Conservation (phyloP, 2,797 vertebrate genomes). For the Dicrostonyx torquatus region DNA sequence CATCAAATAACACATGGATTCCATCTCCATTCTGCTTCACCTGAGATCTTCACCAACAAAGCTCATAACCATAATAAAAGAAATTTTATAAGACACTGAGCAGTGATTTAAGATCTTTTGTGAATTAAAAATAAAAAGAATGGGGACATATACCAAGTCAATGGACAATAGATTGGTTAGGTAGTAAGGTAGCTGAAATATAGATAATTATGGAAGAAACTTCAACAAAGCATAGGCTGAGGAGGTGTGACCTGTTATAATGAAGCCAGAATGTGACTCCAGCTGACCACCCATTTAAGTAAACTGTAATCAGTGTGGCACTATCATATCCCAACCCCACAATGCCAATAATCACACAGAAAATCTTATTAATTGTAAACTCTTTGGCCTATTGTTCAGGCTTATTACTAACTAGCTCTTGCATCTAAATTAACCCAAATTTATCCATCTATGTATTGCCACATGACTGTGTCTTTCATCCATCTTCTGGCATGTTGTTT, state of each 20-base stretch:
- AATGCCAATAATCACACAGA: no score
- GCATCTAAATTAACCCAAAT: no score
- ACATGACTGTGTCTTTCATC: no score
- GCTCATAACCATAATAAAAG: neutral
- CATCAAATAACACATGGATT: neutral
- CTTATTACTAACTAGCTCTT: no score
- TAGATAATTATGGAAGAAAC: neutral
- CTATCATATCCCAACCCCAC: no score
- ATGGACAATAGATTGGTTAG: neutral
- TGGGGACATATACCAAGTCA: neutral
- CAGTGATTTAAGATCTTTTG: neutral
- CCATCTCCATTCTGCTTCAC: neutral
- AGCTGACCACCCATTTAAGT: neutral
- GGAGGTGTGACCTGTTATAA: neutral
- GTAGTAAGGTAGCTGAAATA: neutral
- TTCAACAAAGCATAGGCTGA: neutral
- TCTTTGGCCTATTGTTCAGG: no score
- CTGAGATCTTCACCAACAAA: neutral
- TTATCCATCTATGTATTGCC: no score
- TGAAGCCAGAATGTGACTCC: neutral
- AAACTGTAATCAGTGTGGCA: neutral
- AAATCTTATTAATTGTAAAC: no score
- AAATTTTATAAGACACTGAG: neutral
- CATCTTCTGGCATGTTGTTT: no score
- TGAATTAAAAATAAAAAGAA: conserved; percentile 1